Base-by-base conservation (phyloP, 2,888 invertebrate species). In the Rhopalosiphum nymphaeae region DNA sequence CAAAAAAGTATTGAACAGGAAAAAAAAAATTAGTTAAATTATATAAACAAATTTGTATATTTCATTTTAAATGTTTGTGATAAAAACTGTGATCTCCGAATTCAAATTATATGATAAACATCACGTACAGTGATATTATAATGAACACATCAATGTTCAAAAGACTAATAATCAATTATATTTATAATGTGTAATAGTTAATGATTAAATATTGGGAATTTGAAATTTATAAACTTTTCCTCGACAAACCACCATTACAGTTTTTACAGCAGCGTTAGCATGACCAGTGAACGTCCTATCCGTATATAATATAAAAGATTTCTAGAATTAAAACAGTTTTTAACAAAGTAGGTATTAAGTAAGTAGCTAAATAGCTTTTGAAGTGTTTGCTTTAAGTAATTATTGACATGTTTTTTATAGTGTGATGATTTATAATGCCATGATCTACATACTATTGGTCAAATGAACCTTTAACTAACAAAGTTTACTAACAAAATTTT, bases 301-400 rank as follows among this genome's bases (percentile, higher is more conserved):
- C 99, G 89, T 98, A 99, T 99, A 99, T 99, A 2, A 99, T 99
- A 96, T 99, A 99, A 96, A 99, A 99, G 96, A 99, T 99, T 96
- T 99, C 99, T 0, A 99, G 98, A 97, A 96, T 98, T 99, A 96
- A 99, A 99, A 95, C 99, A 99, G 96, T 99, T 99, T 96, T 98
- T 98, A 0, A 99, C 99, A 96, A 99, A 99, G 78, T 99, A 99
- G 99, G 78, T 99, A 99, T 95, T 99, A 98, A 0, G n/a, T n/a
- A n/a, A n/a, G n/a, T n/a, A n/a, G n/a, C n/a, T n/a, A n/a, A n/a
- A n/a, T n/a, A n/a, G 99, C 99, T 49, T 98, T 98, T 0, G 99
- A 99, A 95, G 98, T 98, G 96, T 98, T 99, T 21, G 98, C 98
- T 98, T 95, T 49, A 96, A 44, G 95, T 94, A 91, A 95, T 61